Evolutionary conservation across 2,113 vertebrate species (phyloP), one percentile per base, ranked within the genome.

Genomic region (Chloroceryle aenea): DNA sequence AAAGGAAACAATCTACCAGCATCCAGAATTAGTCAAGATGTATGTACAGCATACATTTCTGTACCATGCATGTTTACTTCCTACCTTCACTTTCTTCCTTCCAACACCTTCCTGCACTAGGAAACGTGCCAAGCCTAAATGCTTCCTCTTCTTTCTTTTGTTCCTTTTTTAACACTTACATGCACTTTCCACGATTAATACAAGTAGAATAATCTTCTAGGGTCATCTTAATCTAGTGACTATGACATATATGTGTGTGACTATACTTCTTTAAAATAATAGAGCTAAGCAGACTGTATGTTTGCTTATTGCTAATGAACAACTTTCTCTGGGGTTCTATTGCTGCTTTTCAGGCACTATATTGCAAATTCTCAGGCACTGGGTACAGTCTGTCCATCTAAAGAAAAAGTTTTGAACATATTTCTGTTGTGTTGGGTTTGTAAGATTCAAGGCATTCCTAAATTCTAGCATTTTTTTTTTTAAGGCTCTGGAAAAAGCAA

Each of bases 401-500:
- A 85, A 85, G 45, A 69, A 85, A 90, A 36, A 18, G 26, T 47
- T 91, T 87, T 83, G 21, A 76, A 45, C 83, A 9, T 43, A 4
- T 72, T 86, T 79, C 58, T 56, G 32, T 64, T 2, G 5, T 63
- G n/a, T 50, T 74, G 47, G 7, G 14, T 68, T 38, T 32, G 26
- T 87, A 86, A 71, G 40, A 52, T 59, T 92, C 55, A 74, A 87
- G 53, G 10, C 14, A 38, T 47, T 89, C 29, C 66, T 94, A 73
- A 95, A 95, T 48, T 84, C 4, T 86, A 15, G 30, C 45, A 48
- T 48, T 50, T 50, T 94, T 91, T 97, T 58, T 45, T 94, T 95
- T 78, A 98, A 99, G 99, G 98, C 99, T 89, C 98, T 99, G 92
- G 99, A 99, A 96, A 99, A 99, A 86, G 99, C 99, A 81, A 99